Base-by-base conservation (phyloP, 2,113 vertebrate genomes). In the Grammomys surdaster region DNA sequence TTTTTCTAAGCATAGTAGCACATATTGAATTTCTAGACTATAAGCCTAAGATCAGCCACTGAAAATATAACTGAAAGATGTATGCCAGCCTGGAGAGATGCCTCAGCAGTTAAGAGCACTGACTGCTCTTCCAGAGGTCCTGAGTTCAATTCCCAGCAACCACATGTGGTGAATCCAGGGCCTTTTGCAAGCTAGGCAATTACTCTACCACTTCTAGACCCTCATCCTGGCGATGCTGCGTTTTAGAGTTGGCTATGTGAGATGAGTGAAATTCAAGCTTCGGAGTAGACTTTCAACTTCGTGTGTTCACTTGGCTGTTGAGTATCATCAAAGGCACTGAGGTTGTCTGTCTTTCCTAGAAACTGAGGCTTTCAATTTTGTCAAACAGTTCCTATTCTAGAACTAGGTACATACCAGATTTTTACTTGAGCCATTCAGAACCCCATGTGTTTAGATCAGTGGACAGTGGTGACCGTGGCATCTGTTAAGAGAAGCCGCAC, bases 221-320 rank as follows among this genome's bases (percentile, higher is more conserved):
- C 65, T 13, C 80, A 54, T 24, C 33, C 85, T 48, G 43, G 28
- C 51, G 43, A 22, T 31, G 84, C 36, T 69, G 73, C 60, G n/a
- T 76, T 94, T 70, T 69, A 81, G 48, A 76, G 40, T n/a, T 89
- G 36, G 26, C 40, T 24, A 6, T 70, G 16, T 40, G 31, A 88
- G 31, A 90, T 24, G 51, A 94, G 43, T 70, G 88, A n/a, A 70
- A 24, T 92, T 93, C 75, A 67, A 84, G 72, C 72, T 28, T 73
- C 33, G 31, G 60, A 7, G 8, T 51, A 76, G 48, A 58, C 67
- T 65, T 85, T 65, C 0, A 88, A 56, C 54, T 75, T 10, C 89
- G 65, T 72, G 48, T 69, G 26, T 89, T 93, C 48, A 56, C 28
- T 77, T 73, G n/a, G 51, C 65, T 11, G 6, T 58, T 26, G 48